Evolutionary conservation across 2,888 invertebrate species (phyloP), one percentile per base, ranked within the genome.

Genomic region (Venusia cambrica): DNA sequence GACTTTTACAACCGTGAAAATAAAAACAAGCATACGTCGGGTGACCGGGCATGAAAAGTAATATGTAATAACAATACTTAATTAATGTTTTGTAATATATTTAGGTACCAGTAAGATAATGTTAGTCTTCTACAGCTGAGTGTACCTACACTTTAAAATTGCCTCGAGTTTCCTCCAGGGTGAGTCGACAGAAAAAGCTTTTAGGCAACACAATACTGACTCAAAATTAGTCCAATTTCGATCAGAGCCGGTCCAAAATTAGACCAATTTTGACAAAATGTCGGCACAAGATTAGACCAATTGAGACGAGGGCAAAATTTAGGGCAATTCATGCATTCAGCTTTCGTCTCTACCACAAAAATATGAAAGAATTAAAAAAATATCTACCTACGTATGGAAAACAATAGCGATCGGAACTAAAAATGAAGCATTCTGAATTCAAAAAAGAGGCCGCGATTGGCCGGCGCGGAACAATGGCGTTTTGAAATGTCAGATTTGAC

Each of bases 401-500:
- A 78, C 73, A 78, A 79, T 74, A 52, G 71, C 50, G 37, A 38
- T 54, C 40, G 48, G 53, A 54, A 54, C 35, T 51, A 70, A 72
- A 77, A 76, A 75, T 55, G 73, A 76, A 72, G 70, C 62, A 65
- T 72, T 74, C 63, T 25, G 62, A 65, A 62, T 72, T 73, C 69
- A 73, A 78, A 79, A 65, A 53, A 40, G 49, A 52, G 47, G 59
- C 71, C 69, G 69, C 64, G 48, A 78, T 78, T 78, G 78, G 77
- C 54, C 56, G 50, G 45, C 46, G 48, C 51, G 48, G 52, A 57
- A 76, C 76, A 78, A 79, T 79, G 72, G 78, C 68, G 61, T 58
- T 50, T 47, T 35, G 45, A 72, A 73, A 68, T 59, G 78, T 79
- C 77, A 77, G 81, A 81, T 80, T 66, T 79, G 76, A 78, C 69